Evolutionary conservation across 1,140 invertebrate species (phyloP).

Genomic region (Drosophila biarmipes): DNA sequence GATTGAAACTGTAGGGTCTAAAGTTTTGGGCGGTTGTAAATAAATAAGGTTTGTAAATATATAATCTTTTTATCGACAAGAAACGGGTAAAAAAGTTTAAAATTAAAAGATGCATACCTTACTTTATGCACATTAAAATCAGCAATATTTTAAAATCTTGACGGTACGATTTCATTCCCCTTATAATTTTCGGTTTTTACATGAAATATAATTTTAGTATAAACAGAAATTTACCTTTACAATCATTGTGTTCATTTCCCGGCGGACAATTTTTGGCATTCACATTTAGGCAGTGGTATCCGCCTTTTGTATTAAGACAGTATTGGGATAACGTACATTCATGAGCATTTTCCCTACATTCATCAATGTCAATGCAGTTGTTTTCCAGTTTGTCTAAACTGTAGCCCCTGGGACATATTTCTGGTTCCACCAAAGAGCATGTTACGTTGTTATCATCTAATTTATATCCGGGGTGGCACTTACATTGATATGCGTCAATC

Average conservation of each 20-base stretch:
- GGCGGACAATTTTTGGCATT: conserved; percentile 46
- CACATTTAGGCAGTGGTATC: conserved; percentile 65
- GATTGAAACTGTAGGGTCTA: too few species aligned
- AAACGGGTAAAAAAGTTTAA: too few species aligned
- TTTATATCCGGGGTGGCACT: conserved; percentile 88
- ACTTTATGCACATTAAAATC: too few species aligned
- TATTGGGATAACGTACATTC: conserved; percentile 85
- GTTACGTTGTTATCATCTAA: conserved; percentile 88
- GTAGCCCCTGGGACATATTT: conserved; percentile 54
- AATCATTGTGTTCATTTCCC: conserved; percentile 47
- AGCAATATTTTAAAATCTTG: too few species aligned
- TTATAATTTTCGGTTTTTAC: neutral
- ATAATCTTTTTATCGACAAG: too few species aligned
- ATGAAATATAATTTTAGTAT: neutral
- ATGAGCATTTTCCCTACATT: conserved; percentile 88
- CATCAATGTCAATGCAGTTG: conserved; percentile 87
- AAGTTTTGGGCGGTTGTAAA: too few species aligned
- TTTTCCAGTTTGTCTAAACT: conserved; percentile 26
- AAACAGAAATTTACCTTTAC: conserved; percentile 48
- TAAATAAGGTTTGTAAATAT: too few species aligned
- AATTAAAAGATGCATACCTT: too few species aligned
- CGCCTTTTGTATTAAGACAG: conserved; percentile 71
- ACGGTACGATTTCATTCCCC: too few species aligned
- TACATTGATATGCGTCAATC: conserved; percentile 89
- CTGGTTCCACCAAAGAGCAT: conserved; percentile 80